These are phyloP conservation scores for Candoia aspera DNA, from an alignment of 2,113 vertebrate species.

Conservation along the genomic window DNA sequence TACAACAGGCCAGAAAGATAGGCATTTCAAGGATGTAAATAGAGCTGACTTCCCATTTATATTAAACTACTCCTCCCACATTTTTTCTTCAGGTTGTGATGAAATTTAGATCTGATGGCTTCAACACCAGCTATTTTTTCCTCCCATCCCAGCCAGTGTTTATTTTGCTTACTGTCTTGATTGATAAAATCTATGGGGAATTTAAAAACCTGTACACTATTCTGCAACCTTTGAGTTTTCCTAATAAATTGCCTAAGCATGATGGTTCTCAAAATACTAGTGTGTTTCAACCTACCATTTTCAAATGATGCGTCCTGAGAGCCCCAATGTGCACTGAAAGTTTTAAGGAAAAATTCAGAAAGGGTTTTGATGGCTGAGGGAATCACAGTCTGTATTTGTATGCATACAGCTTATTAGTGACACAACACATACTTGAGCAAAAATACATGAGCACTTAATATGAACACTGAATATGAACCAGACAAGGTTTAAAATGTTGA, in stretches of 20 bases:
- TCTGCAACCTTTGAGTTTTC: not conserved
- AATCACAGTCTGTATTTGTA: slow-evolving; percentile 2
- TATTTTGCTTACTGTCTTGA: not conserved
- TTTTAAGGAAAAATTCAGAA: not conserved
- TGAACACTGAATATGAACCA: no score
- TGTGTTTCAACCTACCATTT: not conserved
- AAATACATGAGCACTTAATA: not conserved
- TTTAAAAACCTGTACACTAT: not conserved
- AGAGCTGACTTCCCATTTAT: not conserved
- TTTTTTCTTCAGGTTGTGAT: not conserved
- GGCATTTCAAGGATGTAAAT: not conserved
- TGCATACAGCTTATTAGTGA: not conserved
- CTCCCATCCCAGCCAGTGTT: not conserved
- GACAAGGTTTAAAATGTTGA: not conserved
- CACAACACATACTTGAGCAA: not conserved
- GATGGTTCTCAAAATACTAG: not conserved
- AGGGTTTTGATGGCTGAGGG: not conserved
- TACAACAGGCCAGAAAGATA: not conserved
- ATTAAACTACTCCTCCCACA: not conserved
- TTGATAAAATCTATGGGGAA: not conserved
- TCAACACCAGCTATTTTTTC: not conserved
- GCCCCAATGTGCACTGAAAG: not conserved
- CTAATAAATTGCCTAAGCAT: not conserved
- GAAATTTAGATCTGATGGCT: not conserved
- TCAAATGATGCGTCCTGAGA: not conserved